These are phyloP conservation scores for Dipodomys spectabilis DNA, from an alignment of 2,113 vertebrate species.

Conservation along the genomic window DNA sequence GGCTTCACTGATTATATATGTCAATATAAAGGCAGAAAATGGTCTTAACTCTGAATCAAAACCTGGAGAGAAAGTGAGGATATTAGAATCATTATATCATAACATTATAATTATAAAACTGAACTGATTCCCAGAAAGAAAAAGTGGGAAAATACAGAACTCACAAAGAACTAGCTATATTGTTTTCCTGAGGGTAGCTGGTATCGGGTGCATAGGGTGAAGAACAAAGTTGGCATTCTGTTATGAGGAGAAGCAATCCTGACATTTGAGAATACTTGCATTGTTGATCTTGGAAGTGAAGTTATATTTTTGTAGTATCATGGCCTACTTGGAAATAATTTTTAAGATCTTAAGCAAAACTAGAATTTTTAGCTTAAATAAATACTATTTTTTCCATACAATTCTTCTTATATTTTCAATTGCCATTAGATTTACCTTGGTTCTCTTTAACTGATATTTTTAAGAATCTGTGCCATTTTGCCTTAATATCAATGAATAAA, in stretches of 20 bases:
- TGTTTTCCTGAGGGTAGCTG: background rate
- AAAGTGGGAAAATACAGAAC: background rate
- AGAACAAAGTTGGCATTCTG: background rate
- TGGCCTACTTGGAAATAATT: background rate
- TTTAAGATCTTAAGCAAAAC: background rate
- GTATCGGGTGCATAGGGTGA: rapidly evolving
- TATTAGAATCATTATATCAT: conserved; percentile 9
- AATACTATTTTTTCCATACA: background rate
- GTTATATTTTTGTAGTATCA: too few relatives aligned
- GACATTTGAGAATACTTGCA: background rate
- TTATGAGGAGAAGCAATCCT: background rate
- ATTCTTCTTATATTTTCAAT: background rate
- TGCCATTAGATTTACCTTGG: background rate
- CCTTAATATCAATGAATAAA: background rate
- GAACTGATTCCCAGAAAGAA: conserved; percentile 47
- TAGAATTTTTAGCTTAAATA: background rate
- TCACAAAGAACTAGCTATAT: background rate
- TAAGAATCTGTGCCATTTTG: background rate
- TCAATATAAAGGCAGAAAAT: background rate
- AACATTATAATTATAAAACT: conserved; percentile 46
- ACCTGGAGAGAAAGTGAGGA: background rate
- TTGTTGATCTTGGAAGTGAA: background rate
- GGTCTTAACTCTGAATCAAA: background rate
- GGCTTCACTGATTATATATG: background rate
- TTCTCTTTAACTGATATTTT: background rate